A percentile compares a stretch with the other conserved stretches of the same genome.
Conservation (phyloP, 2,888 invertebrate genomes). For the Hyppa rectilinea region DNA sequence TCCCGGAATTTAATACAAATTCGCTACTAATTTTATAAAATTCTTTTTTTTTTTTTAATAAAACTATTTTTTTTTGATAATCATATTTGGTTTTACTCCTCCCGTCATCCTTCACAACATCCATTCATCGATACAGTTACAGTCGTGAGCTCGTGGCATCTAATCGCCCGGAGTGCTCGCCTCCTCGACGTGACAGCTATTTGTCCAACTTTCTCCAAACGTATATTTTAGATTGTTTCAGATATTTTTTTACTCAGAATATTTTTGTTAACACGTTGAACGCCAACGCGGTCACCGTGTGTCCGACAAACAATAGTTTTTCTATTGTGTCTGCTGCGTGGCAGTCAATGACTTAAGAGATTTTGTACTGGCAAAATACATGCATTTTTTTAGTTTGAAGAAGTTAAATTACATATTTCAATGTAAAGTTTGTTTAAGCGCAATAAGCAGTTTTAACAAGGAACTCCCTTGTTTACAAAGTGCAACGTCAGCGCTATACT, state of each 20-base stretch:
- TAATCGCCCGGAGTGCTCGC: constrained; percentile 51
- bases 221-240: constrained; percentile 23
- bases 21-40: too few relatives aligned
- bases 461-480: constrained; percentile 51
- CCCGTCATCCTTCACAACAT: constrained; percentile 33
- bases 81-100: constrained; percentile 7
- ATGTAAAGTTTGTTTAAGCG: constrained; percentile 35
- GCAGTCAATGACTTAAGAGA: too few relatives aligned
- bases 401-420: constrained; percentile 42
- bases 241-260: constrained; percentile 3
- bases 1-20: too few relatives aligned
- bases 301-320: too few relatives aligned
- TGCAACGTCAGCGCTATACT: constrained; percentile 51
- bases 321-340: too few relatives aligned
- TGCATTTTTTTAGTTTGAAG: not conserved
- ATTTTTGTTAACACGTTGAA: too few relatives aligned
- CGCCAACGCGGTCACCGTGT: too few relatives aligned
- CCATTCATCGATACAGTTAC: constrained; percentile 36
- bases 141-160: constrained; percentile 42
- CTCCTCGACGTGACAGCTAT: constrained; percentile 39
- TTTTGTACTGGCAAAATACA: not conserved
- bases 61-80: too few relatives aligned
- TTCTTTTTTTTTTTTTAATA: too few relatives aligned
- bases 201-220: constrained; percentile 37
- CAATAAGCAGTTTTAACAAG: constrained; percentile 41